Evolutionary conservation across 2,113 vertebrate species (phyloP), one percentile per base, ranked within the genome.

Genomic region (Buteo buteo): DNA sequence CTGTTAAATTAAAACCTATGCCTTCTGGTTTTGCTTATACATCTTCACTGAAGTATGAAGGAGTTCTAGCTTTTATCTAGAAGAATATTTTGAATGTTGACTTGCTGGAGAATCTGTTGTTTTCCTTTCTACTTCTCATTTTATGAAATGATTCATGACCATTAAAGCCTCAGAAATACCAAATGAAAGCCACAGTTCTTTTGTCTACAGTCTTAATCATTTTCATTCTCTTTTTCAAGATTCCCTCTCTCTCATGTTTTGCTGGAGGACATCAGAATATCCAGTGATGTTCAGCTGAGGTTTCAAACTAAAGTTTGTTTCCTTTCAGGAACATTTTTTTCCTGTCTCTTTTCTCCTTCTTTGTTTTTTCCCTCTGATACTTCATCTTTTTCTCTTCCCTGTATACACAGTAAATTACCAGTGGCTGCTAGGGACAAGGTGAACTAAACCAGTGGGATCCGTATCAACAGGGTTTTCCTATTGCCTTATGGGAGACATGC

Each of bases 121-220:
- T 97, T 96, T 96, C 72, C 69, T 92, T 96, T 94, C 83, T 94
- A 91, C 77, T 94, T 96, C 72, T 96, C 83, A 76, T 96, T 96
- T 95, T 95, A 92, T 92, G 73, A 94, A 96, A 93, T 96, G 95
- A 96, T 97, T 96, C 94, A 96, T 95, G 92, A 91, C 96, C 80
- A 82, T 96, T 97, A 89, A 86, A 96, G 86, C 94, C 91, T 94
- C 96, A 94, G 61, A 97, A 97, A 97, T 96, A 89, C 92, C 94
- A 92, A 96, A 89, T 79, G 80, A 92, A 97, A 96, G 83, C 96
- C 88, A 2, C 95, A 95, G 69, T 86, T 96, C 95, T 92, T 96
- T 96, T 96, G 96, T 96, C 92, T 96, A 82, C 61, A 62, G 67
- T 36, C 69, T 93, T 96, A 96, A 96, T 97, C 52, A 96, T 92